A percentile compares a stretch with the other conserved stretches of the same genome.
phyloP scores from a whole-genome alignment of 2,113 vertebrate genomes.

The Falco punctatus region DNA sequence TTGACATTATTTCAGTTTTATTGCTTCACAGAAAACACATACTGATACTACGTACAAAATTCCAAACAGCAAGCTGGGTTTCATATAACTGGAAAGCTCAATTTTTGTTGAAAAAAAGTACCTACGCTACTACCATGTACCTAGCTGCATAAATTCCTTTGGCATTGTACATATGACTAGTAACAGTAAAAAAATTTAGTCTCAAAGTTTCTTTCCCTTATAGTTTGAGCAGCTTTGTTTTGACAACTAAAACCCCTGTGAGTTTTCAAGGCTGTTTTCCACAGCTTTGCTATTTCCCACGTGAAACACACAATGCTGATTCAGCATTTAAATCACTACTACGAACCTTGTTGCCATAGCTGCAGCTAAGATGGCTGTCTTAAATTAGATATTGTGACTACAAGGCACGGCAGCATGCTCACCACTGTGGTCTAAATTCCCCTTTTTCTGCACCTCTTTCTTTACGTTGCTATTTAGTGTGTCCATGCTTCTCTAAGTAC shows the following conservation, averaged over 20 bases:
- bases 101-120: not conserved
- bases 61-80: not conserved
- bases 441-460: not conserved
- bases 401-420: not conserved
- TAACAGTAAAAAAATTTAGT: not conserved
- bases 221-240: not conserved
- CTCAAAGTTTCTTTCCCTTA: not conserved
- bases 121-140: not conserved
- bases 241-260: not conserved
- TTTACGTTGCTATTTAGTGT: not conserved
- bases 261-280: not conserved
- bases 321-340: not conserved
- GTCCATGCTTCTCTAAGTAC: not conserved
- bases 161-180: not conserved
- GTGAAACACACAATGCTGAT: not conserved
- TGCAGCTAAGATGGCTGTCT: not conserved
- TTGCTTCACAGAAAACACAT: not conserved
- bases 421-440: not conserved
- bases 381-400: not conserved
- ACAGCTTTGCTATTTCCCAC: not conserved
- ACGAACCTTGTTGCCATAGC: not conserved
- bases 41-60: not conserved
- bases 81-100: not conserved
- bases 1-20: not conserved
- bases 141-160: not conserved